A percentile compares a stretch with the other conserved stretches of the same genome.
Conservation (phyloP, 2,797 vertebrate species). For the Pseudomugil gertrudae region DNA sequence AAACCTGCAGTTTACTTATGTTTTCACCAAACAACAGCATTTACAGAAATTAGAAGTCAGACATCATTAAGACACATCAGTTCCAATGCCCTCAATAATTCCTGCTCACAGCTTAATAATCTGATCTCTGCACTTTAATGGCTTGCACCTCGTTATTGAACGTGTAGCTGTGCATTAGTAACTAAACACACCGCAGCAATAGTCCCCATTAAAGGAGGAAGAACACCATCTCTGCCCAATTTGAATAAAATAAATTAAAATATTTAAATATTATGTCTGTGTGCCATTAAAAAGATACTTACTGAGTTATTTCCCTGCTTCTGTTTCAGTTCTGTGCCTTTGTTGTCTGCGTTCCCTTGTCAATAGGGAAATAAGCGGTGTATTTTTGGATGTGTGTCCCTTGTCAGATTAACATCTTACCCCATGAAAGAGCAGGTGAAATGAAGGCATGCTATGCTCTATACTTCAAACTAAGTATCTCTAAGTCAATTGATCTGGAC, state of each 20-base stretch:
- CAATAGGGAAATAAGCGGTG: not conserved
- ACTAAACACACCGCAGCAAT: not conserved
- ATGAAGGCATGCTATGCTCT: conserved; percentile 15
- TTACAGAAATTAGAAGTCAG: not conserved
- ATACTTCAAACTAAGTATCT: not conserved
- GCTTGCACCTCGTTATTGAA: not conserved
- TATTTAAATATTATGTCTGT: not conserved
- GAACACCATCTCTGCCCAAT: not conserved
- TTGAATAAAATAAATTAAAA: not conserved
- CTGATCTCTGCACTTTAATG: not conserved
- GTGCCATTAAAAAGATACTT: not conserved
- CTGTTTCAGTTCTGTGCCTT: not conserved
- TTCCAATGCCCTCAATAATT: not conserved
- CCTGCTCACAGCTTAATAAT: not conserved
- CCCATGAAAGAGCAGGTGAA: not conserved
- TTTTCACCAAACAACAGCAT: not conserved
- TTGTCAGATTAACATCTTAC: not conserved
- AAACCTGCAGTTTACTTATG: not conserved
- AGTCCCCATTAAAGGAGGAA: not conserved
- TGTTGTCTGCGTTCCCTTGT: not conserved
- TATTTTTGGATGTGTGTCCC: conserved; percentile 6
- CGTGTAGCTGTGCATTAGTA: not conserved
- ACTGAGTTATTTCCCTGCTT: not conserved
- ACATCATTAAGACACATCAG: not conserved
- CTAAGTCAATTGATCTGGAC: conserved; percentile 27